A percentile compares a stretch with the other conserved stretches of the same genome.
These are phyloP conservation scores for Temnopleurus reevesii DNA, from an alignment of 53 echinoderm and acorn worm species.

Conservation along the genomic window DNA sequence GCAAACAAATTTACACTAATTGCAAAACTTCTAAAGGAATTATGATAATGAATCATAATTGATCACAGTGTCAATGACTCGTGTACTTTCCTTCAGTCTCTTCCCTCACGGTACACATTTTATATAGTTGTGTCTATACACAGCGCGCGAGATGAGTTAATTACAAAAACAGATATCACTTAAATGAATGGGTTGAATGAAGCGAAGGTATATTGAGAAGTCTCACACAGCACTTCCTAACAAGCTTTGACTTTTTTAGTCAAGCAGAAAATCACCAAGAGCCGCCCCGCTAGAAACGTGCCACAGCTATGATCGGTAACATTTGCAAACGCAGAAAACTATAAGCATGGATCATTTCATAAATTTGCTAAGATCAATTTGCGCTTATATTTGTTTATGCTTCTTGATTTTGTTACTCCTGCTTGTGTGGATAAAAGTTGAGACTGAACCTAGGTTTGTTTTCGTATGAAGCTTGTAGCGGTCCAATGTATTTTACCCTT, in stretches of 20 bases:
- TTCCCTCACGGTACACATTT: background rate
- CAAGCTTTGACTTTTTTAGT: slow-evolving; percentile 1
- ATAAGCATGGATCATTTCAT: background rate
- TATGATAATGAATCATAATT: no score
- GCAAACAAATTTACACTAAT: no score
- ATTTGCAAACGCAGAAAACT: background rate
- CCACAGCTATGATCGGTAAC: slow-evolving; percentile 9
- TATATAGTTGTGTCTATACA: background rate
- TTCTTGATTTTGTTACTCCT: background rate
- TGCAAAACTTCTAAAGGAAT: no score
- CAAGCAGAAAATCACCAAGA: background rate
- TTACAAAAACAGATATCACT: background rate
- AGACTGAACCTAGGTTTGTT: background rate
- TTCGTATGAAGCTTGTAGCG: slow-evolving; percentile 1
- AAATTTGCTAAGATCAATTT: background rate
- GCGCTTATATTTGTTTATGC: background rate
- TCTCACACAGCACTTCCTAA: background rate
- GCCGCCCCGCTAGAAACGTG: slow-evolving; percentile 25
- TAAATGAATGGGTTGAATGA: background rate
- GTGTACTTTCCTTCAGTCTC: background rate
- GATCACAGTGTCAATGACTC: no score
- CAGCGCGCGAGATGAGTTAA: background rate
- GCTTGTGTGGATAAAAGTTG: background rate
- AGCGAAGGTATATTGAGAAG: background rate
- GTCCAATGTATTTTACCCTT: background rate